A percentile compares a stretch with the other conserved stretches of the same genome.
Evolutionary conservation across 1,140 invertebrate species (phyloP).

Genomic region (Alviniconcha marisindica): DNA sequence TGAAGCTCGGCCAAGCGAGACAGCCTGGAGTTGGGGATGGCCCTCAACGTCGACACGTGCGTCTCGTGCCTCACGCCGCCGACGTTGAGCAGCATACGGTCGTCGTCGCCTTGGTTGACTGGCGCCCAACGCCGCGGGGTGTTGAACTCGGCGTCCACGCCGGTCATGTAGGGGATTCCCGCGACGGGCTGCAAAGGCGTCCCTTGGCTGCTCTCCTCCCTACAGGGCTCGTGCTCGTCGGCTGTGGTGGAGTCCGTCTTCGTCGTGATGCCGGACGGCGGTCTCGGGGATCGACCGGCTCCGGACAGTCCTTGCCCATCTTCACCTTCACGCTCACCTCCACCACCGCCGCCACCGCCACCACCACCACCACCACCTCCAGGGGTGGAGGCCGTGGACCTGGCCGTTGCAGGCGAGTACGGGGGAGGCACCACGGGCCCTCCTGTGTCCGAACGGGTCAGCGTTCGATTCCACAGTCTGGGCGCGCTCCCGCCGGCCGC

Average conservation of each 20-base stretch:
- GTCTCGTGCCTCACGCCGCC: constrained; percentile 98
- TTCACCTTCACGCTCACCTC: background rate
- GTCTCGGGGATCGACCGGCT: background rate
- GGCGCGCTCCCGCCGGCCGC: background rate
- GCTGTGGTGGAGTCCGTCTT: constrained; percentile 1
- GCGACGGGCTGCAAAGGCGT: background rate
- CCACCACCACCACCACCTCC: background rate
- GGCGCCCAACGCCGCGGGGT: constrained; percentile 26
- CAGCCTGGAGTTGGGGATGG: constrained; percentile 72
- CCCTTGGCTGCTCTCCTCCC: background rate
- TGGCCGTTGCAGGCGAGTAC: background rate
- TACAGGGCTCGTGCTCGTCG: background rate
- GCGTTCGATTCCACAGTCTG: background rate
- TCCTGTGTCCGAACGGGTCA: background rate
- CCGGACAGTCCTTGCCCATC: background rate
- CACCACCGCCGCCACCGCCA: background rate
- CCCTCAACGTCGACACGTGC: constrained; percentile 82
- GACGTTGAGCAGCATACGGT: constrained; percentile 93
- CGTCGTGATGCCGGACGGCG: background rate
- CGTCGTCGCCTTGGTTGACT: constrained; percentile 21
- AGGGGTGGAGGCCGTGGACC: background rate
- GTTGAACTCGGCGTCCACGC: constrained; percentile 38
- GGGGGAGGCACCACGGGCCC: background rate
- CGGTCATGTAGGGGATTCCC: constrained; percentile 11
- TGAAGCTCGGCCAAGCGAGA: constrained; percentile 67